Percentiles rank a stretch among this genome's conserved stretches.
Conservation (phyloP, 2,113 vertebrate genomes). For the Fregetta grallaria region DNA sequence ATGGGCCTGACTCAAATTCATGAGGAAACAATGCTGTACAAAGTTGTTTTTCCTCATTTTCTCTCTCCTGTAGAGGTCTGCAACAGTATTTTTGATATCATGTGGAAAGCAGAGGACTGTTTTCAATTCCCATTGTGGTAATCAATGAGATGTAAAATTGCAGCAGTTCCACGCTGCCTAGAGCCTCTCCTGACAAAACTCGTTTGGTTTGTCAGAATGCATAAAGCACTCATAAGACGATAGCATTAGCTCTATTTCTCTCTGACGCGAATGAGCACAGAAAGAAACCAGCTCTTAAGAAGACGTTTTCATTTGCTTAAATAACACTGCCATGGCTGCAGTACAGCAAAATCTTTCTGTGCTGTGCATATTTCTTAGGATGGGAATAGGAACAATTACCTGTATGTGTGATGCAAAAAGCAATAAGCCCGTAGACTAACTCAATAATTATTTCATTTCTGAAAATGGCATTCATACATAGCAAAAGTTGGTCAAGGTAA, state of each 20-base stretch:
- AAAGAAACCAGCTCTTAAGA: slow-evolving; percentile 44
- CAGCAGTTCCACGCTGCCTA: slow-evolving; percentile 60
- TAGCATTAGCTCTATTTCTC: slow-evolving; percentile 54
- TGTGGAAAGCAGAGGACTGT: neutral
- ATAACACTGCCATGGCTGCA: neutral
- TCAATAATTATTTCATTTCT: neutral
- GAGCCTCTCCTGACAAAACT: slow-evolving; percentile 58
- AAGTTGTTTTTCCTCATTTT: neutral
- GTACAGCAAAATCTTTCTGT: neutral
- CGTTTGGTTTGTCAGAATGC: slow-evolving; percentile 65
- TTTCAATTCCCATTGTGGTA: slow-evolving; percentile 52
- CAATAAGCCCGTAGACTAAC: neutral
- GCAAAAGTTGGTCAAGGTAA: neutral
- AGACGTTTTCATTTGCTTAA: slow-evolving; percentile 47
- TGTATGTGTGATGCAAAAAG: neutral
- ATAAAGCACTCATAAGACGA: slow-evolving; percentile 53
- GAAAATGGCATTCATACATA: neutral
- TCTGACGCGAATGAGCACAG: neutral
- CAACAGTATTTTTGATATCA: slow-evolving; percentile 6
- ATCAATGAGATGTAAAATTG: slow-evolving; percentile 75
- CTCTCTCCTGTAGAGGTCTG: neutral
- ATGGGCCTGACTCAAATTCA: neutral
- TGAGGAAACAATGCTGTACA: neutral
- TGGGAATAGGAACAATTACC: neutral
- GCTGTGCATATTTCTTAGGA: neutral